These are phyloP conservation scores for Mustela lutreola DNA, from an alignment of 2,113 vertebrate genomes.

Conservation along the genomic window DNA sequence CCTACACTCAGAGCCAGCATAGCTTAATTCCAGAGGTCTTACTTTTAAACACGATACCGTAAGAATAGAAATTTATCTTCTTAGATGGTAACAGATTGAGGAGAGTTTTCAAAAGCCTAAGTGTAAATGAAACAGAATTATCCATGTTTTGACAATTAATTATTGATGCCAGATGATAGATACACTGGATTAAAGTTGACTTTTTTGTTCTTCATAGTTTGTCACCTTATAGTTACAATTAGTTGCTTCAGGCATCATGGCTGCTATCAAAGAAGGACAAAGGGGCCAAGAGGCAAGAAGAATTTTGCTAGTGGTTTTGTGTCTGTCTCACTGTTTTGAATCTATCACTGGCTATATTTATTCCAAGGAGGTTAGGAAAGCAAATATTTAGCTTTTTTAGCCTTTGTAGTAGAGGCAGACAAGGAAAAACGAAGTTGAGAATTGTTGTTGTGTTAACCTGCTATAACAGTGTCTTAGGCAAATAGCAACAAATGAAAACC, in stretches of 20 bases:
- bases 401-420: not conserved
- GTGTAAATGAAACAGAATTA: not conserved
- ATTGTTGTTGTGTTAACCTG: slow-evolving; percentile 2
- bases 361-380: not conserved
- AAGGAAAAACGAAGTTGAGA: slow-evolving; percentile 31
- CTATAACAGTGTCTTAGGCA: not conserved
- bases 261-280: not conserved
- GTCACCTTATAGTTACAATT: not conserved
- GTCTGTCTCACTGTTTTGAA: slow-evolving; percentile 40
- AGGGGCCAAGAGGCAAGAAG: not conserved
- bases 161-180: not conserved
- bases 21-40: not conserved
- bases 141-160: not conserved
- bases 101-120: not conserved
- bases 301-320: not conserved
- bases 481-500: slow-evolving; percentile 20
- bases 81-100: not conserved
- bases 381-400: not conserved
- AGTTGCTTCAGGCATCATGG: not conserved
- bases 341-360: not conserved
- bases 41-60: not conserved
- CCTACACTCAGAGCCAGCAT: not conserved
- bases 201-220: not conserved
- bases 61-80: not conserved
- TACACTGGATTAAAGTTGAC: slow-evolving; percentile 5